Evolutionary conservation across 2,113 vertebrate species (phyloP).

Genomic region (Callithrix jacchus): DNA sequence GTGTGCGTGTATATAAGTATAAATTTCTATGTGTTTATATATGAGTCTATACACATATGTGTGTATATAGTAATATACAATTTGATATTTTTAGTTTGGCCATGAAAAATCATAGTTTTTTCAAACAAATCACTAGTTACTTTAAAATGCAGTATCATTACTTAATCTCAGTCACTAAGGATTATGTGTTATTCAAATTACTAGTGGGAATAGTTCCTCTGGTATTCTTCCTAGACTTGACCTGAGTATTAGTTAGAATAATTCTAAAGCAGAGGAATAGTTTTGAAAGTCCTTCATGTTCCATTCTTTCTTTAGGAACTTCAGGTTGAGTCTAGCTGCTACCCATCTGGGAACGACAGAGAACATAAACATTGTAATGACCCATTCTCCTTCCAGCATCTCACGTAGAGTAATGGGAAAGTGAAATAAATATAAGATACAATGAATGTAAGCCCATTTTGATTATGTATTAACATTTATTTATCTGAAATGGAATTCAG

Average conservation of each 20-base stretch:
- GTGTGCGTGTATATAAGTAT: too few species aligned
- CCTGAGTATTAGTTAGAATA: not conserved
- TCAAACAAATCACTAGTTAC: not conserved
- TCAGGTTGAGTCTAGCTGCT: not conserved
- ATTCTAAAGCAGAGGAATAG: not conserved
- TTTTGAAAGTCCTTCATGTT: not conserved
- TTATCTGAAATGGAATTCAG: not conserved
- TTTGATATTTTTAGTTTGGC: not conserved
- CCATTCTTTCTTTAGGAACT: not conserved
- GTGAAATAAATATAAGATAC: not conserved
- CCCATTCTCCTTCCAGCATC: not conserved
- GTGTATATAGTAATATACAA: not conserved
- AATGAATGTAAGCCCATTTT: not conserved
- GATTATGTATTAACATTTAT: not conserved
- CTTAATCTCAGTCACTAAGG: not conserved
- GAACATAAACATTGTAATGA: not conserved
- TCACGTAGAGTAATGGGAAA: not conserved
- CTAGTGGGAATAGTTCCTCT: not conserved
- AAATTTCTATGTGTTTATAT: too few species aligned
- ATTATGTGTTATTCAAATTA: not conserved
- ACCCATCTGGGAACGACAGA: not conserved
- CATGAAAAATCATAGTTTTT: not conserved
- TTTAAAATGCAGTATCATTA: conserved; percentile 15
- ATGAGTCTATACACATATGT: too few species aligned
- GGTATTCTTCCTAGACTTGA: not conserved